Conservation (phyloP, 2,888 invertebrate species). For the Achlya flavicornis region DNA sequence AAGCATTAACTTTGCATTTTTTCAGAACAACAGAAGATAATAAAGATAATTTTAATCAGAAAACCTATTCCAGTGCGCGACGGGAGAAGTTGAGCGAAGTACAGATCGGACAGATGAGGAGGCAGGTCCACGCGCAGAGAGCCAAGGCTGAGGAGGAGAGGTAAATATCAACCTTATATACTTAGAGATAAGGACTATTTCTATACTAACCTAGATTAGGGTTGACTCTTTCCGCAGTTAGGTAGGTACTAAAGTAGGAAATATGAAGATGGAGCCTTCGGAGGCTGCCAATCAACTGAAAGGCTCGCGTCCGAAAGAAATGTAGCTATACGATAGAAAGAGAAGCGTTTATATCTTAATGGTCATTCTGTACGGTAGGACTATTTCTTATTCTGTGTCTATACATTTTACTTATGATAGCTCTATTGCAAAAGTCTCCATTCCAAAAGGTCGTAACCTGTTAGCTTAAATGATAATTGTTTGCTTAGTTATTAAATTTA, state of each 20-base stretch:
- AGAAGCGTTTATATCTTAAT: too few species aligned
- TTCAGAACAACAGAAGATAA: slow-evolving; percentile 16
- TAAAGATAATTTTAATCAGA: slow-evolving; percentile 24
- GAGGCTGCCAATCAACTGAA: too few species aligned
- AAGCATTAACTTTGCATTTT: not conserved
- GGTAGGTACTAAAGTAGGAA: too few species aligned
- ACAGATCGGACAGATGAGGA: slow-evolving; percentile 91
- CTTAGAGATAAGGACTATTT: slow-evolving; percentile 6
- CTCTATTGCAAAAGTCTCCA: too few species aligned
- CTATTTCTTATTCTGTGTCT: too few species aligned
- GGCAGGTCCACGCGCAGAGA: slow-evolving; percentile 90
- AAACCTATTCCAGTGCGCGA: slow-evolving; percentile 73
- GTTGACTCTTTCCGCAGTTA: too few species aligned
- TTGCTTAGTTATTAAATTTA: not conserved
- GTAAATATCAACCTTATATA: slow-evolving; percentile 72
- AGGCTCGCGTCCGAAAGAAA: too few species aligned
- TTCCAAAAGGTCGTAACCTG: not conserved
- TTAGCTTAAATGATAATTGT: not conserved
- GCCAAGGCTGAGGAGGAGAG: slow-evolving; percentile 92
- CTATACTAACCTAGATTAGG: too few species aligned
- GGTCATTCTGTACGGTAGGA: too few species aligned
- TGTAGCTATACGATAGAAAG: too few species aligned
- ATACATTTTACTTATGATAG: too few species aligned
- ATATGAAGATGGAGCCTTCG: too few species aligned
- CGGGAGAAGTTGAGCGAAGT: slow-evolving; percentile 91